A percentile compares a stretch with the other conserved stretches of the same genome.
These are phyloP conservation scores for Bombus sylvicola DNA, from an alignment of 1,140 invertebrate species.

Conservation along the genomic window DNA sequence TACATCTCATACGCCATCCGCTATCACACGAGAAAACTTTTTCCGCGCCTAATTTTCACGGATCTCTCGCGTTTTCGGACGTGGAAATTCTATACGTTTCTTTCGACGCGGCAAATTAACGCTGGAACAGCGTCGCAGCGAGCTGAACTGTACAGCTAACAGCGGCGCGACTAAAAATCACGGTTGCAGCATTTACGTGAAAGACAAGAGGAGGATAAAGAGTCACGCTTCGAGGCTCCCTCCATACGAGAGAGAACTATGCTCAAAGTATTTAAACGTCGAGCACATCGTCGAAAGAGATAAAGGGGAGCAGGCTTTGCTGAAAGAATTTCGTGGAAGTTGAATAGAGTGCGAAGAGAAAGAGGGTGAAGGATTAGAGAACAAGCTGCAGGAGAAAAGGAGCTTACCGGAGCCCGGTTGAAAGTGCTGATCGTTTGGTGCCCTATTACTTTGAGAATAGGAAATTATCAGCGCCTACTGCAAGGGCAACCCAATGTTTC, in stretches of 20 bases:
- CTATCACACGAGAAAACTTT: background rate
- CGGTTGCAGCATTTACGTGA: background rate
- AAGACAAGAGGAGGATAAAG: constrained; percentile 48
- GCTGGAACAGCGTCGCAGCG: background rate
- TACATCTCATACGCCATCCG: background rate
- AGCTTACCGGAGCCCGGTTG: constrained; percentile 44
- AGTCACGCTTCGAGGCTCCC: constrained; percentile 41
- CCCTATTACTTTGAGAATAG: constrained; percentile 42
- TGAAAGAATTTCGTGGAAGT: constrained; percentile 56
- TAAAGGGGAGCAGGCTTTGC: constrained; percentile 29
- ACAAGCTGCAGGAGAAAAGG: constrained; percentile 45
- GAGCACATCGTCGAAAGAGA: constrained; percentile 53
- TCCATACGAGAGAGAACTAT: constrained; percentile 21
- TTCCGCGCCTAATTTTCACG: background rate
- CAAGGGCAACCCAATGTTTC: background rate
- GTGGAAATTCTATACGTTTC: background rate
- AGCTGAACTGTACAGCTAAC: too few relatives aligned
- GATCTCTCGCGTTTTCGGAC: background rate
- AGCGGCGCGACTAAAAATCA: constrained; percentile 29
- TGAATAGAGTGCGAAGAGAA: constrained; percentile 45
- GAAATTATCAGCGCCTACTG: constrained; percentile 39
- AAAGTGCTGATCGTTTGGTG: constrained; percentile 49
- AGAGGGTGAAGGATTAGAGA: constrained; percentile 44
- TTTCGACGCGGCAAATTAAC: constrained; percentile 5
- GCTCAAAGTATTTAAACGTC: constrained; percentile 54